Conservation (phyloP, 2,113 vertebrate genomes). For the Telmatochromis brachygnathus region DNA sequence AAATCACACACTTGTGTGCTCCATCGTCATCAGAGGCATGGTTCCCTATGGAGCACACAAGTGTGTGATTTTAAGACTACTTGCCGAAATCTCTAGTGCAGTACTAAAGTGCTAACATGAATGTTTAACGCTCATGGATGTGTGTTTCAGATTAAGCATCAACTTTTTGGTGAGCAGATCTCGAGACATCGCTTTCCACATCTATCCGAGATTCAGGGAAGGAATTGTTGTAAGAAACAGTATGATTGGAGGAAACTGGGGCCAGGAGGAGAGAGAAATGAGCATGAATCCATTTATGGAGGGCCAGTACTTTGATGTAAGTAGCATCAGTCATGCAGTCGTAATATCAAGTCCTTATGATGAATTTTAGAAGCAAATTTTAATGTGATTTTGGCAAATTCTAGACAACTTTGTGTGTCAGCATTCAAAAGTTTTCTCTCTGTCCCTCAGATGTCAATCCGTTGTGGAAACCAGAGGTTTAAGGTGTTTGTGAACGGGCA, state of each 20-base stretch:
- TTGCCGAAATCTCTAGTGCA: neutral
- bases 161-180: slow-evolving; percentile 65
- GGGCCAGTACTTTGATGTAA: slow-evolving; percentile 82
- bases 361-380: neutral
- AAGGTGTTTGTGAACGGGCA: slow-evolving; percentile 78
- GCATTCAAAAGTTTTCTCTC: neutral
- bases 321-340: neutral
- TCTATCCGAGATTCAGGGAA: slow-evolving; percentile 55
- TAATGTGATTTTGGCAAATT: neutral
- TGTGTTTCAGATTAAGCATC: slow-evolving; percentile 62
- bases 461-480: slow-evolving; percentile 70
- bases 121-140: neutral
- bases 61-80: slow-evolving; percentile 38
- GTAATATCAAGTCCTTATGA: neutral
- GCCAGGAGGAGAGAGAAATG: slow-evolving; percentile 64
- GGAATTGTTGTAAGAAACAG: slow-evolving; percentile 71
- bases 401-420: neutral
- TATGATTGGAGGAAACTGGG: slow-evolving; percentile 67
- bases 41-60: slow-evolving; percentile 55
- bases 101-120: neutral
- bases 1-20: too few species aligned
- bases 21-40: slow-evolving; percentile 76
- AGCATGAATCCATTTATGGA: slow-evolving; percentile 69
- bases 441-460: slow-evolving; percentile 73
- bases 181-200: slow-evolving; percentile 66